phyloP scores from a whole-genome alignment of 2,113 vertebrate species.

The Amblyopsis rosae region DNA sequence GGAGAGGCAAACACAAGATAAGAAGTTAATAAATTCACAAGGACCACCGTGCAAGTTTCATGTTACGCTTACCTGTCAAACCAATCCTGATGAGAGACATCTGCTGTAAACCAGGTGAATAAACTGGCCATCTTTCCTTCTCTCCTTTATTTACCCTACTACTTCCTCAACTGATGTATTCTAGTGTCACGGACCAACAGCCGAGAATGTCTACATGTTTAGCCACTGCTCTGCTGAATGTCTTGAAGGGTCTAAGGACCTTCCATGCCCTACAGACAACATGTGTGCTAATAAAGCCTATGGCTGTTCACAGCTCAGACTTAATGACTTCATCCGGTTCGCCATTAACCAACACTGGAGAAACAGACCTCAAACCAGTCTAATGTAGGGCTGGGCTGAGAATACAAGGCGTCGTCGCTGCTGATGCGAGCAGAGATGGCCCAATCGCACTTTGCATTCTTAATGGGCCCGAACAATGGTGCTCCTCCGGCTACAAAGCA shows the following conservation, averaged over 20 bases:
- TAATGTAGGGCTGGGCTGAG: constrained; percentile 20
- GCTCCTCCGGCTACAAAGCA: constrained; percentile 53
- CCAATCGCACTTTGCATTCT: constrained; percentile 64
- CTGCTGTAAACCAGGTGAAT: constrained; percentile 30
- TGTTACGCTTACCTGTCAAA: constrained; percentile 51
- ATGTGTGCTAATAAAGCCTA: constrained; percentile 25
- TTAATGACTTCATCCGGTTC: constrained; percentile 31
- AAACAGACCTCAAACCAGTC: constrained; percentile 35
- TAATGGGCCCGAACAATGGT: constrained; percentile 66
- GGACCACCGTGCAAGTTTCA: constrained; percentile 51
- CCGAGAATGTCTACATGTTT: constrained; percentile 26
- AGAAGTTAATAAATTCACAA: constrained; percentile 47
- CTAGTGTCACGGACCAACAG: constrained; percentile 31
- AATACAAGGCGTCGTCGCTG: constrained; percentile 35
- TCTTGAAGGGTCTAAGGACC: constrained; percentile 12
- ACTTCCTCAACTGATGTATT: constrained; percentile 26
- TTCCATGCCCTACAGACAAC: constrained; percentile 42
- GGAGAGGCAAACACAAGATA: constrained; percentile 51
- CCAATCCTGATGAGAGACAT: constrained; percentile 53
- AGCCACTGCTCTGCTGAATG: constrained; percentile 32
- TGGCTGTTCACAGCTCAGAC: constrained; percentile 42
- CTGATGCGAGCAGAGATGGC: constrained; percentile 33
- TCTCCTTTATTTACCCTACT: constrained; percentile 15
- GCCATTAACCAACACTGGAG: constrained; percentile 39
- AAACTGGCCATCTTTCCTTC: constrained; percentile 26